Evolutionary conservation across 2,888 invertebrate species (phyloP), one percentile per base, ranked within the genome.

Genomic region (Papilio elwesi): DNA sequence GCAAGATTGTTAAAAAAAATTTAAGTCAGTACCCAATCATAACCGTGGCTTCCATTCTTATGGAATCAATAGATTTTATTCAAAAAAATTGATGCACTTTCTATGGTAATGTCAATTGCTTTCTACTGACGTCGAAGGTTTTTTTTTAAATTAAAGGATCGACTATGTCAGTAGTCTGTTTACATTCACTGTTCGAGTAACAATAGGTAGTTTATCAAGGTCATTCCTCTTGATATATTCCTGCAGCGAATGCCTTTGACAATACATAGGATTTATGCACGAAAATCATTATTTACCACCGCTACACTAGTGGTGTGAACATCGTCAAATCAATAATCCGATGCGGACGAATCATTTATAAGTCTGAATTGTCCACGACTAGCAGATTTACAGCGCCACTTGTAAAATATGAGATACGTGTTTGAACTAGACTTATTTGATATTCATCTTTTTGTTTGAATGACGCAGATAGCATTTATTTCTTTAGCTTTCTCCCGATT

Each of bases 281-380:
- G 52, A 71, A 76, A 77, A 75, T 75, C 75, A 74, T 77, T 76
- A 81, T 80, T 80, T 80, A 81, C 78, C 76, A 73, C 70, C 38
- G 15, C 53, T 12, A 70, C 74, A 77, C 73, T 64, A 75, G 82
- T 82, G 86, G 89, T 87, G 87, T 87, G 85, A 89, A 89, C 87
- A 84, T 85, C 87, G 71, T 69, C 67, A 86, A 87, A 88, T 88
- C 87, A 89, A 88, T 86, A 85, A 73, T 74, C 77, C 78, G 79
- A 78, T 78, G 77, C 80, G 81, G 83, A 80, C 82, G 70, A 68
- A 85, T 86, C 85, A 85, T 88, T 87, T 87, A 88, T 89, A 85
- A 82, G 82, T 79, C 79, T 71, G 70, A 36, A 72, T 71, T 70
- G 70, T 74, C 74, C 70, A 74, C 74, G 71, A 74, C 71, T 48